Conservation (phyloP, 2,797 vertebrate species). For the Halcyon leucocephala region DNA sequence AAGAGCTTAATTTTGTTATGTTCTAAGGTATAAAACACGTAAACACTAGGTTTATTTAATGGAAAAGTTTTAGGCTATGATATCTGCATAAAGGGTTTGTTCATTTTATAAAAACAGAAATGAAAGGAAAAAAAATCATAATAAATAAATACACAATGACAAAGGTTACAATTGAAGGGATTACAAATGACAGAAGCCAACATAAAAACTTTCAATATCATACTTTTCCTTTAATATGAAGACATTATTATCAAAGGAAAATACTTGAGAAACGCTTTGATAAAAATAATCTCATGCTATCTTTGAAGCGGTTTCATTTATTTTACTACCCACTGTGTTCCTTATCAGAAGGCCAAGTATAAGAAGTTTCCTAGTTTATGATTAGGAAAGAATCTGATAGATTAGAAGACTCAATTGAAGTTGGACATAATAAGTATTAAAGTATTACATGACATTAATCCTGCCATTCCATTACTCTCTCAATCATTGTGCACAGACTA, state of each 20-base stretch:
- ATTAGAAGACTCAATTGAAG: conserved; percentile 97
- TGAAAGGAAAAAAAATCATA: conserved; percentile 71
- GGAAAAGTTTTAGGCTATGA: conserved; percentile 65
- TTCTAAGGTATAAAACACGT: conserved; percentile 68
- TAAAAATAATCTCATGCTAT: conserved; percentile 93
- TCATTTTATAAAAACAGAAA: conserved; percentile 71
- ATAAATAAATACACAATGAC: conserved; percentile 76
- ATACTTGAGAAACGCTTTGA: conserved; percentile 86
- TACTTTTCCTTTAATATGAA: conserved; percentile 87
- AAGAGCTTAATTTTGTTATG: conserved; percentile 63
- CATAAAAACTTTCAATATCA: conserved; percentile 82
- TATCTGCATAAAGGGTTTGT: conserved; percentile 51
- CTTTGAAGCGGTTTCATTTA: conserved; percentile 93
- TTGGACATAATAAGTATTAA: conserved; percentile 98
- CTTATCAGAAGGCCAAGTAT: conserved; percentile 94
- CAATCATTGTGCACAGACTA: conserved; percentile 90
- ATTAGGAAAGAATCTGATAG: conserved; percentile 91
- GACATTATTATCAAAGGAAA: conserved; percentile 85
- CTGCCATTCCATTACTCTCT: conserved; percentile 94
- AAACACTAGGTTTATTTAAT: conserved; percentile 58
- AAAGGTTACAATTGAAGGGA: conserved; percentile 81
- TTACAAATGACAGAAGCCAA: conserved; percentile 83
- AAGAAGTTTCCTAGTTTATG: conserved; percentile 93
- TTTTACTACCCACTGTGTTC: conserved; percentile 90
- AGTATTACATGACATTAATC: conserved; percentile 99